Conservation (phyloP, 2,888 invertebrate species). For the Onchidella celtica region DNA sequence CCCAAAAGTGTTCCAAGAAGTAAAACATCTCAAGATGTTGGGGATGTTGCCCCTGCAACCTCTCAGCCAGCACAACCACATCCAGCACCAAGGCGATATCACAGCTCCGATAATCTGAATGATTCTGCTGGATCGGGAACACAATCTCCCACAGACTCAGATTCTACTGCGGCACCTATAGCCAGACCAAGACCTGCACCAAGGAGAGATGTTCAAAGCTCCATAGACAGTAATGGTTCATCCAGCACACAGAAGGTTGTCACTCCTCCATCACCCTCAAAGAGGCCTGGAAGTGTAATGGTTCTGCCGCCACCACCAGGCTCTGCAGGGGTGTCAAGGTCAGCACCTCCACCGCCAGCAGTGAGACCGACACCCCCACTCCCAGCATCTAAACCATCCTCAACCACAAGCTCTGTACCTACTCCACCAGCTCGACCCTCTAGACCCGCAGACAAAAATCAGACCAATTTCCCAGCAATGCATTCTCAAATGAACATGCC, state of each 20-base stretch:
- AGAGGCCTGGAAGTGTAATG: conserved; percentile 34
- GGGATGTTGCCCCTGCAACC: background rate
- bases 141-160: conserved; percentile 30
- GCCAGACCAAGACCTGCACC: conserved; percentile 61
- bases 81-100: conserved; percentile 14
- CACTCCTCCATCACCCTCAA: conserved; percentile 22
- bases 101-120: background rate
- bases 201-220: conserved; percentile 64
- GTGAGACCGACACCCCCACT: conserved; percentile 43
- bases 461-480: conserved; percentile 18
- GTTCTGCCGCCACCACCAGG: conserved; percentile 27
- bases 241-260: background rate
- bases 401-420: conserved; percentile 17
- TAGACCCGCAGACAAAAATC: conserved; percentile 54
- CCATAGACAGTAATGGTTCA: conserved; percentile 44
- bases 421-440: conserved; percentile 48
- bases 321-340: conserved; percentile 13
- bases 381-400: conserved; percentile 1
- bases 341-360: conserved; percentile 36
- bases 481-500: conserved; percentile 46
- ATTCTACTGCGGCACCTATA: conserved; percentile 17
- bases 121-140: conserved; percentile 34
- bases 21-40: conserved; percentile 62
- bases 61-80: background rate
- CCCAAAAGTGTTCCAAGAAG: conserved; percentile 65